These are phyloP conservation scores for Neolamprologus tretocephalus DNA, from an alignment of 2,113 vertebrate genomes.

Conservation along the genomic window DNA sequence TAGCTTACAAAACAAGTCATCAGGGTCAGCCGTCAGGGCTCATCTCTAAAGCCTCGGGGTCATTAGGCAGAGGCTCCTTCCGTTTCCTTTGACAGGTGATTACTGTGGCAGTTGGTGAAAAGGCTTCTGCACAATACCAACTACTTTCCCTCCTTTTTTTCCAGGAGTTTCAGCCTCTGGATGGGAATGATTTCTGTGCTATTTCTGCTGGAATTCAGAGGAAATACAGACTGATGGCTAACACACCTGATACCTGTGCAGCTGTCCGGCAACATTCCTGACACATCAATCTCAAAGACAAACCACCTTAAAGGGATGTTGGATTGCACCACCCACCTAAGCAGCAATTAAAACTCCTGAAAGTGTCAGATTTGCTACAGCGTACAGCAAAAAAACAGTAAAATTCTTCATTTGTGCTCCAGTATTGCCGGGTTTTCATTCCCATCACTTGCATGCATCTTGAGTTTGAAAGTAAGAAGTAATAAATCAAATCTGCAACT, in stretches of 20 bases:
- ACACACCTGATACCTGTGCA: conserved; percentile 59
- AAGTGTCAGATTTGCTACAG: not conserved
- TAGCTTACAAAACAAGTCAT: conserved; percentile 53
- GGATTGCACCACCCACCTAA: not conserved
- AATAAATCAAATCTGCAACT: not conserved
- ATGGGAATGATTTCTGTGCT: not conserved
- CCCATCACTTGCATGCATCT: not conserved
- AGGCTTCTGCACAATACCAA: not conserved
- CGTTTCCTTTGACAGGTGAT: conserved; percentile 55
- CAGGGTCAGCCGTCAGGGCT: conserved; percentile 42
- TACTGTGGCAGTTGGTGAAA: conserved; percentile 27
- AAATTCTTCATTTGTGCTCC: not conserved
- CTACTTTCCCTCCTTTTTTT: not conserved
- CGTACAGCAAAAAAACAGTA: not conserved
- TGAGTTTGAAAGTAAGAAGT: not conserved
- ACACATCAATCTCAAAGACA: not conserved
- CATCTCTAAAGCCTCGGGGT: conserved; percentile 36
- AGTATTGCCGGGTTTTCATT: not conserved
- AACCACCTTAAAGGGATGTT: not conserved
- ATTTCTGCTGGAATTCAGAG: conserved; percentile 11
- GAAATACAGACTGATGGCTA: not conserved
- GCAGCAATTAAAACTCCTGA: not conserved
- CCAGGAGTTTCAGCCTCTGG: not conserved
- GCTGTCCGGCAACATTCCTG: conserved; percentile 19
- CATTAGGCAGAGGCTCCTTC: conserved; percentile 47